Base-by-base conservation (phyloP, 2,113 vertebrate genomes). In the Aplodontia rufa region DNA sequence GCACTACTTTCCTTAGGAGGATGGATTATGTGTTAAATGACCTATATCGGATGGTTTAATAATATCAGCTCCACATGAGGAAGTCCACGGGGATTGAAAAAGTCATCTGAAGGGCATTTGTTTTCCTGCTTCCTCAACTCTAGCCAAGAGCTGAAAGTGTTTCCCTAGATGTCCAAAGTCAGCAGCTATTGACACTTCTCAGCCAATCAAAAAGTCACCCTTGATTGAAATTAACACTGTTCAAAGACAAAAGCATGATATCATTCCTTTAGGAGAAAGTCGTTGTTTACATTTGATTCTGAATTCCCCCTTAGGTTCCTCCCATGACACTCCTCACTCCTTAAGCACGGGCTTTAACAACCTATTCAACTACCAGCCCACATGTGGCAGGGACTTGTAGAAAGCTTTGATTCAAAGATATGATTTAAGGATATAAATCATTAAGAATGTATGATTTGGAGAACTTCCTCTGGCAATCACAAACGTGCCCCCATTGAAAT, bases 21-120 rank as follows among this genome's bases (percentile, higher is more conserved):
- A 51, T 95, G 49, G 58, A 93, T 96, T 79, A 89, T 26, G 47
- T 93, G 66, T 93, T 93, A 89, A 97, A 90, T 81, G 60, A 93
- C 49, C 78, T 83, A 82, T 1, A 89, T 28, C 58, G 58, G 78
- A 51, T 97, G 85, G 45, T 94, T 47, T 90, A 83, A 92, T 81
- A 93, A 69, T 42, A 78, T 68, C 83, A 58, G 64, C n/a, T 86
- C 91, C 93, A 94, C 86, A 49, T 58, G 87, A 80, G 86, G 60
- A 82, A 79, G 85, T 85, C 82, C 85, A 26, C 51, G 49, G 0
- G 0, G 30, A 62, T 82, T 94, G 62, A 80, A 96, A 94, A 93
- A 93, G 53, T 40, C 58, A 81, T 55, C 53, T 42, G 55, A 42
- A 83, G 87, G 22, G 22, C 7, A 83, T 93, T 37, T 85, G 58